A percentile compares a stretch with the other conserved stretches of the same genome.
These are phyloP conservation scores for Mungos mungo DNA, from an alignment of 2,113 vertebrate species.

Conservation along the genomic window DNA sequence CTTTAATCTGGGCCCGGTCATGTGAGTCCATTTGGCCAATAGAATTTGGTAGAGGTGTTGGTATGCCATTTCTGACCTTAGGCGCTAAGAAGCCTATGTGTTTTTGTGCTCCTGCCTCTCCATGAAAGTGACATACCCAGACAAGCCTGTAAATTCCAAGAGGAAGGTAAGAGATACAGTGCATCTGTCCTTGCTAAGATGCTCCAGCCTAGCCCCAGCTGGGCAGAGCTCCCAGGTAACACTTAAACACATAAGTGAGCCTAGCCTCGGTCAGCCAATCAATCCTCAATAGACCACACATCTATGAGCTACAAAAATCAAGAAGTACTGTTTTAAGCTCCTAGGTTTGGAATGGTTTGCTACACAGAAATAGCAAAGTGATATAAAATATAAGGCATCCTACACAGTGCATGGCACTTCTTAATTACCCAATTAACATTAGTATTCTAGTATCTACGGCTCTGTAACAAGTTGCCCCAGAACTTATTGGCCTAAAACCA, in stretches of 20 bases:
- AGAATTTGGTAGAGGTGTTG: neutral
- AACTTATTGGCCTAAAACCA: neutral
- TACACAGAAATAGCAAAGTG: neutral
- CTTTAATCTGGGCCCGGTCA: neutral
- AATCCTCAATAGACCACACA: neutral
- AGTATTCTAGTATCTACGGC: neutral
- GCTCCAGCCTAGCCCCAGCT: neutral
- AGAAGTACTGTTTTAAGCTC: neutral
- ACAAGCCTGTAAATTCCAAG: neutral
- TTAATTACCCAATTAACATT: neutral
- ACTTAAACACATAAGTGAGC: neutral
- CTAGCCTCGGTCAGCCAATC: neutral
- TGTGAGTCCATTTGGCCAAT: neutral
- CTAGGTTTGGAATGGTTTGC: neutral
- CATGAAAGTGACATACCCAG: neutral
- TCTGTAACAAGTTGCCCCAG: neutral
- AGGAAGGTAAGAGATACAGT: neutral
- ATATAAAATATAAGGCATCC: neutral
- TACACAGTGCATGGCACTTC: neutral
- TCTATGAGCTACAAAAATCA: neutral
- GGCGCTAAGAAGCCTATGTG: neutral
- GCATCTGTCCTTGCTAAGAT: neutral
- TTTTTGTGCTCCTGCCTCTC: neutral
- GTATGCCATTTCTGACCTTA: neutral
- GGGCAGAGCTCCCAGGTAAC: neutral